phyloP scores from a whole-genome alignment of 2,113 vertebrate genomes.

The Phrynocephalus versicolor region DNA sequence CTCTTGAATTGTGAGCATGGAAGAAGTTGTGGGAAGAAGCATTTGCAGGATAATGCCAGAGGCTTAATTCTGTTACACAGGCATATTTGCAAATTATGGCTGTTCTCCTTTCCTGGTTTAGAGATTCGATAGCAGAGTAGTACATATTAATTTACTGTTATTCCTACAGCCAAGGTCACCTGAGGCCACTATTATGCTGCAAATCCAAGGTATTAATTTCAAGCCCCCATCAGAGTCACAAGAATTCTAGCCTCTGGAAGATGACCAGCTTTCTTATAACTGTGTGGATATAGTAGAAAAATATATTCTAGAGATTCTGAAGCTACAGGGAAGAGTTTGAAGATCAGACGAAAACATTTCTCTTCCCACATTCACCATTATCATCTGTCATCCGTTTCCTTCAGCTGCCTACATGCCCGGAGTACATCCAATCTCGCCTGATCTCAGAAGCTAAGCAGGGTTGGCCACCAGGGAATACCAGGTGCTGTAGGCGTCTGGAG shows the following conservation, averaged over 20 bases:
- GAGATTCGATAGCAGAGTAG: background rate
- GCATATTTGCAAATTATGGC: background rate
- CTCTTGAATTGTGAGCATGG: background rate
- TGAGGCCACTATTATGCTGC: background rate
- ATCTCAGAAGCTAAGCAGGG: too few relatives aligned
- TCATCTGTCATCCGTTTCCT: too few relatives aligned
- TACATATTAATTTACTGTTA: background rate
- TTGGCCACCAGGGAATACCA: too few relatives aligned
- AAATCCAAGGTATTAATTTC: background rate
- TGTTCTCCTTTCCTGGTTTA: background rate
- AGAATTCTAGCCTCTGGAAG: background rate
- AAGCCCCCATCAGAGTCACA: background rate
- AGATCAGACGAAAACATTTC: too few relatives aligned
- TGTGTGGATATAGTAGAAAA: background rate
- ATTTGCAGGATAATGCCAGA: slow-evolving; percentile 14
- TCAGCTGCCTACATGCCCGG: too few relatives aligned
- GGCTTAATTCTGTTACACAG: background rate
- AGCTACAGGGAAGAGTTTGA: too few relatives aligned
- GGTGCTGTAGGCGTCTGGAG: too few relatives aligned
- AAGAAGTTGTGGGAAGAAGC: slow-evolving; percentile 16
- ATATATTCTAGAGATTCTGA: background rate
- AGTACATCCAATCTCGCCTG: too few relatives aligned
- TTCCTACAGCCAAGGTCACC: background rate
- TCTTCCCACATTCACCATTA: too few relatives aligned
- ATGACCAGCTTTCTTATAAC: background rate